Conservation (phyloP, 2,797 vertebrate genomes). For the Hozukius guyotensis region DNA sequence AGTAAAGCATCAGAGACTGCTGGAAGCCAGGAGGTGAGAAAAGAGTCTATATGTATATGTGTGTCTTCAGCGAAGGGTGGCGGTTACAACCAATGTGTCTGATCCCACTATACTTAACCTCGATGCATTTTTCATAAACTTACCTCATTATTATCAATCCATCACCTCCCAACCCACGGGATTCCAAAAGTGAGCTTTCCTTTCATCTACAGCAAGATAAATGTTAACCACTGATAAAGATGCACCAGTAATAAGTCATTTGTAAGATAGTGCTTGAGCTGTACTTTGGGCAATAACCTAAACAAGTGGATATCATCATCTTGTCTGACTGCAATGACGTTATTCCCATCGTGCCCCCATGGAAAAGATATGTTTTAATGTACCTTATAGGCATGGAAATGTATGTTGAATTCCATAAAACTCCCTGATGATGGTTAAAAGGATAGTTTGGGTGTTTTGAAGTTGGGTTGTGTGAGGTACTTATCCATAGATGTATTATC, state of each 20-base stretch:
- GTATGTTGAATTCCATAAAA: background rate
- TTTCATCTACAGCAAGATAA: slow-evolving; percentile 38
- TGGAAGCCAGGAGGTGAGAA: slow-evolving; percentile 41
- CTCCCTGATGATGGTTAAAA: background rate
- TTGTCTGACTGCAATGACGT: background rate
- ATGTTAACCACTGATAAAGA: slow-evolving; percentile 14
- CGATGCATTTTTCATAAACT: slow-evolving; percentile 49
- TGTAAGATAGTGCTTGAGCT: background rate
- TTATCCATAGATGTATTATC: no score
- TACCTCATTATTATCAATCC: slow-evolving; percentile 42
- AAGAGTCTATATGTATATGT: slow-evolving; percentile 1
- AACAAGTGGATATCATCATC: slow-evolving; percentile 9
- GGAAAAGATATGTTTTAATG: background rate
- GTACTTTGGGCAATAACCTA: background rate
- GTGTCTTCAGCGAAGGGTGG: slow-evolving; percentile 15
- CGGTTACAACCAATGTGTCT: slow-evolving; percentile 19
- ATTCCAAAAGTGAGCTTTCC: slow-evolving; percentile 27
- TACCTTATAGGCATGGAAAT: background rate
- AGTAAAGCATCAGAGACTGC: slow-evolving; percentile 34
- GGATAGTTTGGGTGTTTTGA: no score
- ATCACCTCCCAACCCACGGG: slow-evolving; percentile 1
- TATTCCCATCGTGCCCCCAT: background rate
- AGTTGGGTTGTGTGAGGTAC: no score
- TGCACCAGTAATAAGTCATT: background rate
- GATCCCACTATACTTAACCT: slow-evolving; percentile 36